These are phyloP conservation scores for Centrocercus urophasianus DNA, from an alignment of 2,113 vertebrate genomes.

Conservation along the genomic window DNA sequence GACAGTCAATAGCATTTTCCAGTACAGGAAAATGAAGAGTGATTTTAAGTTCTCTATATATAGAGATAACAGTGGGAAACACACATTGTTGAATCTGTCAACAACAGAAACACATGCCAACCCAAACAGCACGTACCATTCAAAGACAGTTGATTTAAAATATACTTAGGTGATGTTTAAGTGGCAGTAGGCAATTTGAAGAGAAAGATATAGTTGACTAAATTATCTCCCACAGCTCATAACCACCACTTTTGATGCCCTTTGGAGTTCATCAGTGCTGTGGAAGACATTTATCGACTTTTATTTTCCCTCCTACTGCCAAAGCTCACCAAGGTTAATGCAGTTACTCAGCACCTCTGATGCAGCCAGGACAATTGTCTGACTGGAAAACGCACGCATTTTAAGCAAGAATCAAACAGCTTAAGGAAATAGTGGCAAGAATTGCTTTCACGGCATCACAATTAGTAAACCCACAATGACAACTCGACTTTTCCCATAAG, in stretches of 20 bases:
- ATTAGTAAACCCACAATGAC: neutral
- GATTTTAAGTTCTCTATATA: slow-evolving; percentile 16
- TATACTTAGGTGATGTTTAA: slow-evolving; percentile 48
- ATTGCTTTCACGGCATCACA: slow-evolving; percentile 33
- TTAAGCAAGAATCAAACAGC: slow-evolving; percentile 33
- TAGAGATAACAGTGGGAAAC: slow-evolving; percentile 48
- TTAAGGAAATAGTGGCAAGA: slow-evolving; percentile 27
- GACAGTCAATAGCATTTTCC: neutral
- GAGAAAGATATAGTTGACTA: slow-evolving; percentile 45
- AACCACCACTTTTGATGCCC: slow-evolving; percentile 36
- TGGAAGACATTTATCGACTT: slow-evolving; percentile 66
- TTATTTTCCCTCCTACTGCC: slow-evolving; percentile 55
- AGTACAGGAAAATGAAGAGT: neutral
- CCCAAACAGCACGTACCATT: slow-evolving; percentile 45
- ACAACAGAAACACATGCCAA: neutral
- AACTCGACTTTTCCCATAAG: neutral
- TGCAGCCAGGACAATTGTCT: slow-evolving; percentile 44
- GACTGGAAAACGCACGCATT: slow-evolving; percentile 56
- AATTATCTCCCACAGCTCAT: slow-evolving; percentile 39
- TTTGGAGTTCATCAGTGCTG: slow-evolving; percentile 41
- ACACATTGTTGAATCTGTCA: neutral
- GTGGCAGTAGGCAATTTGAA: slow-evolving; percentile 54
- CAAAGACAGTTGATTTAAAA: slow-evolving; percentile 57
- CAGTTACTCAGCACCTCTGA: slow-evolving; percentile 65
- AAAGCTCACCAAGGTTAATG: slow-evolving; percentile 71